Percentiles rank a stretch among this genome's conserved stretches.
Conservation (phyloP, 2,113 vertebrate genomes). For the Takifugu flavidus region DNA sequence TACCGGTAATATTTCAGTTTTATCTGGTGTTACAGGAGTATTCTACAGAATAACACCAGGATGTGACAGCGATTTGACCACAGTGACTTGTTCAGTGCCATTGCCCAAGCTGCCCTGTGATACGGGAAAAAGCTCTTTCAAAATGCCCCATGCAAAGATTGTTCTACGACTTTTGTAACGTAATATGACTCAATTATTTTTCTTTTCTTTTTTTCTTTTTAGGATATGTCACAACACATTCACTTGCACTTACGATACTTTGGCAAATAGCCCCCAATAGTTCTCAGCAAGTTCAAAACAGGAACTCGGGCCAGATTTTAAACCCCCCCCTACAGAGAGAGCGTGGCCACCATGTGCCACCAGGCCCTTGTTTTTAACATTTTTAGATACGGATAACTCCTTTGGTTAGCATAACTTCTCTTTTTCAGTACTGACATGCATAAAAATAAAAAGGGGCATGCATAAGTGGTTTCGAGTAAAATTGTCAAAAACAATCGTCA, state of each 20-base stretch:
- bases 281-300: conserved; percentile 70
- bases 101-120: conserved; percentile 26
- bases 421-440: conserved; percentile 23
- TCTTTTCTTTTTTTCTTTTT: conserved; percentile 11
- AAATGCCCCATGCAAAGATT: conserved; percentile 21
- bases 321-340: conserved; percentile 60
- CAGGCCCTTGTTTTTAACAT: too few relatives aligned
- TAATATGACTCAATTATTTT: conserved; percentile 21
- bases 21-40: not conserved
- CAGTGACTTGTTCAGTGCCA: not conserved
- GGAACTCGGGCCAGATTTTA: conserved; percentile 63
- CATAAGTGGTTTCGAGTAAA: not conserved
- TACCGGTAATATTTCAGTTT: not conserved
- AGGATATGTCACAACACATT: conserved; percentile 49
- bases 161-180: conserved; percentile 28
- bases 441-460: not conserved
- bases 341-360: conserved; percentile 1
- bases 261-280: conserved; percentile 22
- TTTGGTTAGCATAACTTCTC: conserved; percentile 34
- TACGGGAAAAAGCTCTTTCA: conserved; percentile 55
- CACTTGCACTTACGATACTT: conserved; percentile 20
- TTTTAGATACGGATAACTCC: not conserved
- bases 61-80: not conserved
- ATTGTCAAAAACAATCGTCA: not conserved
- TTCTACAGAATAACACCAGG: not conserved